These are phyloP conservation scores for Diaphora mendica DNA, from an alignment of 2,888 invertebrate genomes.

Conservation along the genomic window DNA sequence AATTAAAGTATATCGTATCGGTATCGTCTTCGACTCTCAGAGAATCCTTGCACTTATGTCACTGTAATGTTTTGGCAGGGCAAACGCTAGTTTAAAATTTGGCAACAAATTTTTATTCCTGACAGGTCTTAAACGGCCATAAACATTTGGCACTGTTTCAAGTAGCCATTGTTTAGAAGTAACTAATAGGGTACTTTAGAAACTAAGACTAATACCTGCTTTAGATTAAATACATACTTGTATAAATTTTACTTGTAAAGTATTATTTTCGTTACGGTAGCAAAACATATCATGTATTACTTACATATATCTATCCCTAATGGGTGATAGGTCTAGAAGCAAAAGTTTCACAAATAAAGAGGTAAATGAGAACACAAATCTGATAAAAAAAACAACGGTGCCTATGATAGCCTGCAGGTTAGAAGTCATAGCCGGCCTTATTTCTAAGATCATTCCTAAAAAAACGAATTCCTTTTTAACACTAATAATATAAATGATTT, in stretches of 20 bases:
- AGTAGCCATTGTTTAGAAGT: slow-evolving; percentile 30
- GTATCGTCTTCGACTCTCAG: not conserved
- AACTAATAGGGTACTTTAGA: not conserved
- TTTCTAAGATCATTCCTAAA: too few species aligned
- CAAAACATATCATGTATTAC: too few species aligned
- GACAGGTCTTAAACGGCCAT: slow-evolving; percentile 37
- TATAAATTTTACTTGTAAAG: not conserved
- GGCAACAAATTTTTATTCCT: slow-evolving; percentile 43
- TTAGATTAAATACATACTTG: not conserved
- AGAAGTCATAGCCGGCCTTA: too few species aligned
- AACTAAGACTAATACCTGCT: not conserved
- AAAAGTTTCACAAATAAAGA: too few species aligned
- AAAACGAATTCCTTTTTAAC: too few species aligned
- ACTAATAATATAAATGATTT: too few species aligned
- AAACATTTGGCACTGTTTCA: slow-evolving; percentile 39
- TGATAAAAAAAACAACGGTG: too few species aligned
- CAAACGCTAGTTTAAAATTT: slow-evolving; percentile 37
- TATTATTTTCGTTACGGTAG: not conserved
- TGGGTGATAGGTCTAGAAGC: too few species aligned
- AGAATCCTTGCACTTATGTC: not conserved
- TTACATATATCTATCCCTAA: too few species aligned
- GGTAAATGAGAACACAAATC: too few species aligned
- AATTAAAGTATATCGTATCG: not conserved
- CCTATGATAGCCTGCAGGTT: too few species aligned
- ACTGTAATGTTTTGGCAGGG: slow-evolving; percentile 27